Evolutionary conservation across 2,888 invertebrate genomes (phyloP), one percentile per base, ranked within the genome.

Genomic region (Lutraria lutraria): DNA sequence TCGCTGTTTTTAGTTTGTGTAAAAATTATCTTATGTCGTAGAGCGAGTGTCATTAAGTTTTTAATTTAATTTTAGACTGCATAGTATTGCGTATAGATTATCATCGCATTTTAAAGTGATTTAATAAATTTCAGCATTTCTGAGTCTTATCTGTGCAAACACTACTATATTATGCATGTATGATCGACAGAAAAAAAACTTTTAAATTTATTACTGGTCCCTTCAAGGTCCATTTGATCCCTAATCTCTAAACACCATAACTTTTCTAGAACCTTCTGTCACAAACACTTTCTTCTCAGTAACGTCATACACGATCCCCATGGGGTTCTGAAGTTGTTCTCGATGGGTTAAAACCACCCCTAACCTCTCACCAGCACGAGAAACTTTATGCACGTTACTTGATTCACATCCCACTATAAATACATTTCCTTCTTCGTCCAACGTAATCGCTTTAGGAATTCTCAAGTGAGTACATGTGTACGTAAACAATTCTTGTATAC

Each of bases 171-270:
- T 43, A 43, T 8, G 43, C n/a, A n/a, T n/a, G n/a, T n/a, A n/a
- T n/a, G n/a, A n/a, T n/a, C n/a, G n/a, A n/a, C n/a, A n/a, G n/a
- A n/a, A n/a, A n/a, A n/a, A 63, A 21, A 15, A 8, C 15, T 63
- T 63, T 21, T 21, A 63, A 63, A 63, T 63, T 63, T n/a, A 10
- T n/a, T n/a, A 21, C 63, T n/a, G 3, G n/a, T 63, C 63, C 63
- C 2, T 68, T 68, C 8, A 12, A 8, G n/a, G 12, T 25, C 63
- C n/a, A 25, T 68, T 12, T 6, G 63, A 25, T 25, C 63, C 63
- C 21, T 76, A 76, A 29, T 90, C 91, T 76, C 83, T 91, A 52
- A 91, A 91, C 43, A 91, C 85, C 91, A 91, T 91, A 52, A 91
- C 85, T 54, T 84, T 85, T 52, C 91, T 60, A 1, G 91, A 89